These are phyloP conservation scores for Cetoscarus ocellatus DNA, from an alignment of 2,797 vertebrate species.

Conservation along the genomic window DNA sequence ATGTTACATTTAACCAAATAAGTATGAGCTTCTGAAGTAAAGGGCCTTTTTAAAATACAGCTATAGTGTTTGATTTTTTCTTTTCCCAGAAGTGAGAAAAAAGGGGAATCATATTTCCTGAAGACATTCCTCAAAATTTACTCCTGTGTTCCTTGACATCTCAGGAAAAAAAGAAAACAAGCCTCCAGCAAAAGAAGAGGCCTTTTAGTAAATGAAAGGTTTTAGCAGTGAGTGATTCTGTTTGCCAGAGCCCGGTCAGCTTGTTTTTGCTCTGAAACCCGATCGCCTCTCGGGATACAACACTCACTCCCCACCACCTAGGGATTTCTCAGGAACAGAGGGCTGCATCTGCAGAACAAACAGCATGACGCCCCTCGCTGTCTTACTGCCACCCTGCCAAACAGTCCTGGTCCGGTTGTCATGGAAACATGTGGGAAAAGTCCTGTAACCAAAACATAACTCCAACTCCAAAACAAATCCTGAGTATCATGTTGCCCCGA, in stretches of 20 bases:
- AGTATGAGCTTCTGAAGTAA: too few species aligned
- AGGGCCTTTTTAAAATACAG: too few species aligned
- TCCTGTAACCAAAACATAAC: constrained; percentile 58
- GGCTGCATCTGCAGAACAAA: constrained; percentile 77
- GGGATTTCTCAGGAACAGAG: constrained; percentile 71
- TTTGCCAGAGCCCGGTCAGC: constrained; percentile 48
- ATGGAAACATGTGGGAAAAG: constrained; percentile 64
- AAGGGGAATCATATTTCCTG: constrained; percentile 27
- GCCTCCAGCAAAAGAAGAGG: constrained; percentile 19
- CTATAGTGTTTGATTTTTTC: constrained; percentile 2
- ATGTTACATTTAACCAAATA: too few species aligned
- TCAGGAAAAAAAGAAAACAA: constrained; percentile 30
- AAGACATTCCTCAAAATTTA: constrained; percentile 37
- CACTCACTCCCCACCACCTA: constrained; percentile 66
- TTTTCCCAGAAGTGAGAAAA: constrained; percentile 20
- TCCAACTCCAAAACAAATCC: constrained; percentile 34
- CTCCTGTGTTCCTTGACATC: background rate
- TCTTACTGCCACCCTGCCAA: constrained; percentile 66
- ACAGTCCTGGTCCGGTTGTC: constrained; percentile 66
- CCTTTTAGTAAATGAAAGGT: constrained; percentile 59
- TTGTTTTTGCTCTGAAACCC: constrained; percentile 77
- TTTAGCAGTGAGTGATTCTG: constrained; percentile 60
- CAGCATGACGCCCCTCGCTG: constrained; percentile 63
- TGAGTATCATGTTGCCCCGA: background rate
- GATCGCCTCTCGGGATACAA: constrained; percentile 70